Evolutionary conservation across 2,797 vertebrate species (phyloP).

Genomic region (Crocodylus rhombifer): DNA sequence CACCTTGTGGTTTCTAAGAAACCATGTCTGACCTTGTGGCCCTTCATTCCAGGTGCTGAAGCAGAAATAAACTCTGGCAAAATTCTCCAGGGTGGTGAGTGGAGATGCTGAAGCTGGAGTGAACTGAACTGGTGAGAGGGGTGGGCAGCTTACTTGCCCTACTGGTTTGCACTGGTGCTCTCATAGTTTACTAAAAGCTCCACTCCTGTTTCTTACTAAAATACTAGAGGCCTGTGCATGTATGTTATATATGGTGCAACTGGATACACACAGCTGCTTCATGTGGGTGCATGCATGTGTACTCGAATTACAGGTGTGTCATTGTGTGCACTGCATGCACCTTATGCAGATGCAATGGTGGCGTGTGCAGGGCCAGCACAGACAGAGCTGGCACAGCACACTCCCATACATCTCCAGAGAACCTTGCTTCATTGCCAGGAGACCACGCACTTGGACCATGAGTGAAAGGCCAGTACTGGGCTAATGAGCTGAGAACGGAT

Average conservation of each 20-base stretch:
- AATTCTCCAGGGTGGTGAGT: background rate
- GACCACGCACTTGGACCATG: background rate
- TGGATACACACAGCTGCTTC: background rate
- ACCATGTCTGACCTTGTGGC: background rate
- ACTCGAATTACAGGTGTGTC: background rate
- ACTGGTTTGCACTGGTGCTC: background rate
- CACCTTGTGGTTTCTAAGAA: background rate
- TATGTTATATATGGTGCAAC: background rate
- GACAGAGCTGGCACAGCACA: background rate
- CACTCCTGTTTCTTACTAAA: background rate
- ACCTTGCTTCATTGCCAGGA: background rate
- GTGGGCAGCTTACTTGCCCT: background rate
- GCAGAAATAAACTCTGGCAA: background rate
- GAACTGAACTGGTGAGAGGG: background rate
- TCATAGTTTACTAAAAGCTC: background rate
- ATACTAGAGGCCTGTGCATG: background rate
- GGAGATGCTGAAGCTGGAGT: background rate
- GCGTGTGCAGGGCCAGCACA: background rate
- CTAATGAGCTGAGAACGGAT: conserved; percentile 9
- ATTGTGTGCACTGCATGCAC: background rate
- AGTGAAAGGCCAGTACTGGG: background rate
- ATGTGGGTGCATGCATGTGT: background rate
- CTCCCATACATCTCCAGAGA: background rate
- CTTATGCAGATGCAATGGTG: background rate
- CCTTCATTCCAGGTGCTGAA: background rate